Conservation (phyloP, 2,888 invertebrate species). For the Netelia fuscicornis region DNA sequence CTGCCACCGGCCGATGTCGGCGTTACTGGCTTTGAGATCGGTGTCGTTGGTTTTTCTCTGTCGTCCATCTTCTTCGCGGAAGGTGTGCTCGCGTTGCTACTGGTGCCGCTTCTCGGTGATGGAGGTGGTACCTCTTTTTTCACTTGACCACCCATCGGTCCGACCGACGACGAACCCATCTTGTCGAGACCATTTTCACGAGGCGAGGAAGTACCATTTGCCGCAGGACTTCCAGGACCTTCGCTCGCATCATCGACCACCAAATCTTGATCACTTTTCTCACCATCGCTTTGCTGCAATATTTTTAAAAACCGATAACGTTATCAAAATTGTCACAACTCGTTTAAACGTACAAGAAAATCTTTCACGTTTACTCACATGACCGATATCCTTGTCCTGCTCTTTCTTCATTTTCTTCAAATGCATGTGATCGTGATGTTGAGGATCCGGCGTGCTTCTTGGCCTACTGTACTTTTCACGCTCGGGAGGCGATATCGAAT, state of each 20-base stretch:
- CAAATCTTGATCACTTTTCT: conserved; percentile 95
- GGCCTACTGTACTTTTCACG: conserved; percentile 91
- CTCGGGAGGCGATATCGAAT: conserved; percentile 92
- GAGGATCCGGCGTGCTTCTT: conserved; percentile 91
- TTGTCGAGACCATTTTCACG: conserved; percentile 95
- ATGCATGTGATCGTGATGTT: conserved; percentile 89
- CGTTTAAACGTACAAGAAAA: neutral
- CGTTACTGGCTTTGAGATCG: conserved; percentile 95
- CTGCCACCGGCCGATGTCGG: conserved; percentile 90
- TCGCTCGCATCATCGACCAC: conserved; percentile 98
- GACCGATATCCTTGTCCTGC: conserved; percentile 93
- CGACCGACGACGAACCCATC: conserved; percentile 85
- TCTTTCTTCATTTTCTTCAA: conserved; percentile 89
- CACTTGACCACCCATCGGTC: conserved; percentile 79
- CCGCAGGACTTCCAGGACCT: conserved; percentile 92
- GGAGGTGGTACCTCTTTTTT: conserved; percentile 89
- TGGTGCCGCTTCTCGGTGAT: conserved; percentile 90
- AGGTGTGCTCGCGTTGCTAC: conserved; percentile 96
- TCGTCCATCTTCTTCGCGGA: conserved; percentile 93
- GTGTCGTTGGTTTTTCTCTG: conserved; percentile 94
- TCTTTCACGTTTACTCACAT: conserved; percentile 87
- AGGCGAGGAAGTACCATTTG: conserved; percentile 95
- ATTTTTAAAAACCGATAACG: neutral
- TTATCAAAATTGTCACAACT: neutral
- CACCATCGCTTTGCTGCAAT: conserved; percentile 91